Evolutionary conservation across 2,113 vertebrate genomes (phyloP).

Genomic region (Eretmodus cyanostictus): DNA sequence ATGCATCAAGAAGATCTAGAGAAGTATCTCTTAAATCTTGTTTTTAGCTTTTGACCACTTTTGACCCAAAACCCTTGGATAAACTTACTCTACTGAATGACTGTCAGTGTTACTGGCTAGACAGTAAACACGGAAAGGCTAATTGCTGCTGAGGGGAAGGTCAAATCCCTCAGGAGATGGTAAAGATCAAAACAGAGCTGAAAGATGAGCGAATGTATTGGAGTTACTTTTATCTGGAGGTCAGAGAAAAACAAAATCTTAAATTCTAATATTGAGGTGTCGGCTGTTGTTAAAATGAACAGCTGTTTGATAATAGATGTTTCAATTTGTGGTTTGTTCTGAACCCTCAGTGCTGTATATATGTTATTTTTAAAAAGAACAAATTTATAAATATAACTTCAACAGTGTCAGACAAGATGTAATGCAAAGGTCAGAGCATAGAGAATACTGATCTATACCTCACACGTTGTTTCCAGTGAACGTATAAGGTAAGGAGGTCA

Average conservation of each 20-base stretch:
- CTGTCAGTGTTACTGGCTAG: background rate
- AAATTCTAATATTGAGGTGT: background rate
- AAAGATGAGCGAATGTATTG: background rate
- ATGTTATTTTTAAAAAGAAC: background rate
- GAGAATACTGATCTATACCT: background rate
- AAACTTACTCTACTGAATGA: background rate
- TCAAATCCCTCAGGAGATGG: background rate
- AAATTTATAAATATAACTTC: background rate
- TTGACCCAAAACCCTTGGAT: background rate
- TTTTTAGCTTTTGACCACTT: background rate
- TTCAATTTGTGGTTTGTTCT: background rate
- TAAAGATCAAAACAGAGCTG: background rate
- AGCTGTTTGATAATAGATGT: background rate
- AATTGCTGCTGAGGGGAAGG: background rate
- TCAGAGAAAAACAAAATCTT: background rate
- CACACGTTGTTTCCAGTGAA: background rate
- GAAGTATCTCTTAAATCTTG: background rate
- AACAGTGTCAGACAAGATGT: background rate
- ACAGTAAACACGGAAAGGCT: background rate
- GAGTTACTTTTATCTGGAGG: background rate
- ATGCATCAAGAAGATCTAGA: background rate
- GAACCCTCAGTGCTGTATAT: background rate
- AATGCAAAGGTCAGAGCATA: background rate
- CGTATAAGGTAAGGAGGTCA: background rate
- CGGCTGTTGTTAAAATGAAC: accelerated